Base-by-base conservation (phyloP, 1,140 invertebrate species). In the Prorops nasuta region DNA sequence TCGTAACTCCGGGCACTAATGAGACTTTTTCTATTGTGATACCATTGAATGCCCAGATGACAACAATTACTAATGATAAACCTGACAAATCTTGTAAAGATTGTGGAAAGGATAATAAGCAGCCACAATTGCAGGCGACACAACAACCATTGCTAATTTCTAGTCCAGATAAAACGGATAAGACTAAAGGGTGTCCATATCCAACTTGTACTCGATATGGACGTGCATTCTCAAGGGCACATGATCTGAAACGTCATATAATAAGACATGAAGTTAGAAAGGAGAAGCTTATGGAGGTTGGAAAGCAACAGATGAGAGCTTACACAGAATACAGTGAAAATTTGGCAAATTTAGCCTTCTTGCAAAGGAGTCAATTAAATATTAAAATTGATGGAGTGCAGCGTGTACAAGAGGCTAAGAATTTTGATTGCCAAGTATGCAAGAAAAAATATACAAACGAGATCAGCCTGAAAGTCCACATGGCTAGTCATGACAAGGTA, bases 1-100 rank as follows among this genome's bases (percentile, higher is more conserved):
- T 76, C 20, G 58, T 75, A 1, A 67, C 69, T 19, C 66, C 69
- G 3, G 60, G 58, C 0, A 64, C 65, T 4, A 73, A 70, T 24
- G 72, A 77, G 35, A 72, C 72, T 1, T 74, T 77, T 42, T 77
- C 74, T 1, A 77, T 77, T 37, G 68, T 76, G 21, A 74, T 77
- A 59, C 74, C 72, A 21, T 55, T 49, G 42, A 56, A 41, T n/a
- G 46, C 51, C 0, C 53, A 52, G n/a, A 36, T 50, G 53, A 50
- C 60, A 2, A 58, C 60, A 2, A 44, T 58, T 18, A 36, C 54
- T 16, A 35, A 49, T 17, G 41, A 32, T 12, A 57, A 53, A 15
- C 19, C 48, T 10, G 37, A 57, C 1, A 46, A 55, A 57, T 8
- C 17, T 3, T 56, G 48, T 18, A 58, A 56, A 7, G 61, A 63